Conservation (phyloP, 2,113 vertebrate species). For the Megaceryle torquata region DNA sequence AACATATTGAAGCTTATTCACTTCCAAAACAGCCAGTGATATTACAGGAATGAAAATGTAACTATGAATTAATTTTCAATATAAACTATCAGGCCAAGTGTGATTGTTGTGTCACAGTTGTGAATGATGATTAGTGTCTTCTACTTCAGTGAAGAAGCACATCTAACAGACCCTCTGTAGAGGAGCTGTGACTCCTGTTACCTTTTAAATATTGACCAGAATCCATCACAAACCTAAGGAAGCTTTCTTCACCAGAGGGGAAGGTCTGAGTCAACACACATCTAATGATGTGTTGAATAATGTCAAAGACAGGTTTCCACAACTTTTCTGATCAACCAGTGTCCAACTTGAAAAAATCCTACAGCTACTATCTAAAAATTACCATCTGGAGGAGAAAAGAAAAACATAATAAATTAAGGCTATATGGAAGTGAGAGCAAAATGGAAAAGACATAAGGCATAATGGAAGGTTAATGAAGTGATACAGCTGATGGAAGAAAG, state of each 20-base stretch:
- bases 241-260: neutral
- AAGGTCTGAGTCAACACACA: too few relatives aligned
- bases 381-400: neutral
- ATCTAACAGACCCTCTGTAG: neutral
- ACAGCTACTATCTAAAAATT: neutral
- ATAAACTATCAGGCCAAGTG: neutral
- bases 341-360: neutral
- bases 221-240: neutral
- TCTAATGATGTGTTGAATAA: neutral
- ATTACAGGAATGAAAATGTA: neutral
- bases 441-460: neutral
- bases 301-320: neutral
- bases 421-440: neutral
- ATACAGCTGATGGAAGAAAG: neutral
- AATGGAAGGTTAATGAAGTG: neutral
- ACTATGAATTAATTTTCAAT: neutral
- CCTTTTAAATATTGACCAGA: neutral
- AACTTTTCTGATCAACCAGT: neutral
- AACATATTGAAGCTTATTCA: neutral
- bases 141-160: neutral
- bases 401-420: neutral
- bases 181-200: neutral
- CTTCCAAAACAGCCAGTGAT: neutral
- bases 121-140: neutral
- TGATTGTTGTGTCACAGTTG: neutral